Evolutionary conservation across 1,140 invertebrate genomes (phyloP), one percentile per base, ranked within the genome.

Genomic region (Ephestia elutella): DNA sequence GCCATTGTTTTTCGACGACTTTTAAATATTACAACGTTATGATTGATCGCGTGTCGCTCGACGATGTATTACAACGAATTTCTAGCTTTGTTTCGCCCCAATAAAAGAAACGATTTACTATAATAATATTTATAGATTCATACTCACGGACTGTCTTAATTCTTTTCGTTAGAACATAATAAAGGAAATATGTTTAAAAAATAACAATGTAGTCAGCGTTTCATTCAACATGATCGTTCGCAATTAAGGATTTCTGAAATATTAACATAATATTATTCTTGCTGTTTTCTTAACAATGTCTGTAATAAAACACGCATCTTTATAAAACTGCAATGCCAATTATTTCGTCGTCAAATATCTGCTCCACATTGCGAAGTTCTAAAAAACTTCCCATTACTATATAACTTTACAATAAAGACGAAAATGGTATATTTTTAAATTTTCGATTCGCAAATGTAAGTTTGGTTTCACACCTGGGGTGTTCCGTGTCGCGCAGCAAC

Each of bases 401-500:
- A 13, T 15, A n/a, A 44, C n/a, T 15, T 15, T 15, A 8, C 15
- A 2, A 44, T 44, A 44, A 15, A 15, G n/a, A 17, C 10, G 3
- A 44, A 44, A 44, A 44, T 15, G 13, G 38, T 1, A 15, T 2
- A 7, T 44, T 44, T 44, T 15, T 15, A 15, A 44, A 2, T 1
- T 15, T 44, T 15, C 2, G 13, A 44, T 15, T 44, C 38, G 32
- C 54, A 56, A n/a, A 38, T 56, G 1, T 19, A 19, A 48, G 1
- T 13, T 2, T 44, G 17, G 58, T 55, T 60, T 57, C 55, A 56
- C 59, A 54, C 53, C 21, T 35, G 25, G 48, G 49, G 19, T 15
- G 11, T 72, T 63, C 75, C 82, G 75, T 85, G 82, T 71, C 69
- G 59, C 62, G 62, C 21, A 58, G 59, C 73, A 64, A 83, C 78